phyloP scores from a whole-genome alignment of 2,888 invertebrate genomes.

The Pantelozetes paolii region DNA sequence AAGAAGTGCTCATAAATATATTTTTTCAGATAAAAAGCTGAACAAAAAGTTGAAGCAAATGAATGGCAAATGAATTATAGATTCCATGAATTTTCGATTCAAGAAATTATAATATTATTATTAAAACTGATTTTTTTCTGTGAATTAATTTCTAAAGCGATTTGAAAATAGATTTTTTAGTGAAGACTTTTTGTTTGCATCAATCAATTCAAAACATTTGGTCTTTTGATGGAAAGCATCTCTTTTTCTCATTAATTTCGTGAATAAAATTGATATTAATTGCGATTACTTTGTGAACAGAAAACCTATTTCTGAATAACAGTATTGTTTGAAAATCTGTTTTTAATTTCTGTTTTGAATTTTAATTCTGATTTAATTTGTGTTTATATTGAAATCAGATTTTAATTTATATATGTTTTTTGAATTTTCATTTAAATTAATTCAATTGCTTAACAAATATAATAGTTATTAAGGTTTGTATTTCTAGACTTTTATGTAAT shows the following conservation, averaged over 20 bases:
- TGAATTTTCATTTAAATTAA: too few relatives aligned
- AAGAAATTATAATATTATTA: not conserved
- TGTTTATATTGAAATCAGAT: too few relatives aligned
- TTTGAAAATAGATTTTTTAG: not conserved
- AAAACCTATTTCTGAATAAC: too few relatives aligned
- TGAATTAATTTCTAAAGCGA: not conserved
- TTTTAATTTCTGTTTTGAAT: too few relatives aligned
- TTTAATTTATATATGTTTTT: too few relatives aligned
- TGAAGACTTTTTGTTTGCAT: not conserved
- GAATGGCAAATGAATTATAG: not conserved
- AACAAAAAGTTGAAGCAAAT: not conserved
- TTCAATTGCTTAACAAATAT: too few relatives aligned
- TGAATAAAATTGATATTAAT: not conserved
- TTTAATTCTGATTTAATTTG: too few relatives aligned
- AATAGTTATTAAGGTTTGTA: too few relatives aligned
- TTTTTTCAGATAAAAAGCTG: not conserved
- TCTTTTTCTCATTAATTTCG: not conserved
- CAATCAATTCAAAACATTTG: not conserved
- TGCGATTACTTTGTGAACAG: not conserved
- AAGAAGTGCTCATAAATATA: not conserved
- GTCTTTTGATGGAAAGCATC: not conserved
- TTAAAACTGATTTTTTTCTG: not conserved
- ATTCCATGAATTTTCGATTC: conserved; percentile 20
- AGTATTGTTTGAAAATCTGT: too few relatives aligned
- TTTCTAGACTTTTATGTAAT: too few relatives aligned